Base-by-base conservation (phyloP, 2,888 invertebrate genomes). In the Synergus laeviventris region DNA sequence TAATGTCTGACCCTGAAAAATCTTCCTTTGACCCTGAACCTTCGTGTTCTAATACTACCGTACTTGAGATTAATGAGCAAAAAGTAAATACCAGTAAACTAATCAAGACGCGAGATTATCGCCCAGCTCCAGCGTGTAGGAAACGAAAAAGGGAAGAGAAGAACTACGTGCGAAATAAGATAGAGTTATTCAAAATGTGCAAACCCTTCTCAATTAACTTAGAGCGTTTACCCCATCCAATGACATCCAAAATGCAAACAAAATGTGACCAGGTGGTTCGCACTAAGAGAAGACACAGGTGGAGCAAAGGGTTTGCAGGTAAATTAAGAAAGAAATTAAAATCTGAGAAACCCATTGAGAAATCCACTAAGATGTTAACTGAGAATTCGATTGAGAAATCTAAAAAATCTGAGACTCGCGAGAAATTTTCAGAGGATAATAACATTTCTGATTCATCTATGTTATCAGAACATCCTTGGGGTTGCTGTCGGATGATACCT, bases 41-140 rank as follows among this genome's bases (percentile, higher is more conserved):
- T 4, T 31, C 49, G 31, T 49, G 70, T n/a, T 70, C 45, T 4
- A 36, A 49, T n/a, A 70, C 39, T 5, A 36, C 45, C 7, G 16
- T 70, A 1, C 31, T n/a, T 16, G 2, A 5, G 8, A 70, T n/a
- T 49, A 16, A n/a, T 45, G 31, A 49, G 31, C 31, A n/a, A 31
- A 70, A 49, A 31, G 31, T 36, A 70, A 70, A 31, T 70, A n/a
- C 4, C 31, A 11, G 24, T 24, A 16, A n/a, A 56, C 3, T 56
- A 21, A 56, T 59, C 1, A 59, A 59, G 0, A 59, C 4, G 3
- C 18, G 12, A 56, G 11, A 9, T 24, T 59, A 59, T 59, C 49
- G 70, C 16, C 70, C 70, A 49, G 70, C 70, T 4, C 70, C 70
- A 16, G 70, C 70, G 36, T 70, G 49, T 5, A 70, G n/a, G 36